Evolutionary conservation across 1,140 invertebrate genomes (phyloP).

Genomic region (Brachionus paranguensis): DNA sequence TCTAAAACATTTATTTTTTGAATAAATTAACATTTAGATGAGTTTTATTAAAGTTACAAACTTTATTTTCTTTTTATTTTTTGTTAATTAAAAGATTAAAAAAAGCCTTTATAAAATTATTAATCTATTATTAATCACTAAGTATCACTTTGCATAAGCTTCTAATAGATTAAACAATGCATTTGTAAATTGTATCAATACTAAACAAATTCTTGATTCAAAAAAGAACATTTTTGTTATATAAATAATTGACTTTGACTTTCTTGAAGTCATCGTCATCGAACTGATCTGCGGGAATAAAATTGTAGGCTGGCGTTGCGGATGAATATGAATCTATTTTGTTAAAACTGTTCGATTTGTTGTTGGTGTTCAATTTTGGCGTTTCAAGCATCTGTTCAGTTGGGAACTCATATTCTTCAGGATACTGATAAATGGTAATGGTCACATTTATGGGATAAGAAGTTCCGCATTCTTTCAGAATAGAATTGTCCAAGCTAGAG

Average conservation of each 20-base stretch:
- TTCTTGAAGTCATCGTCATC: constrained; percentile 23
- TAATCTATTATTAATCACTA: neutral
- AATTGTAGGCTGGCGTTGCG: neutral
- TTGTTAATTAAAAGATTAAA: neutral
- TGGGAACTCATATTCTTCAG: neutral
- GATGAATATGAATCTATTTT: neutral
- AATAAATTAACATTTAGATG: neutral
- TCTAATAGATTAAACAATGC: neutral
- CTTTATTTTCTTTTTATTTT: neutral
- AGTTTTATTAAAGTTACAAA: neutral
- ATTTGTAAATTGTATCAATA: neutral
- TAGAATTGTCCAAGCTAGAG: neutral
- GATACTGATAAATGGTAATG: constrained; percentile 10
- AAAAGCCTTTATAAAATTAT: neutral
- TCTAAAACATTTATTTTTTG: too few relatives aligned
- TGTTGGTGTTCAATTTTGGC: neutral
- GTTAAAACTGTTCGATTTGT: neutral
- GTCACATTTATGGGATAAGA: neutral
- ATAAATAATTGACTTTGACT: constrained; percentile 12
- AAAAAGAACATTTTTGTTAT: neutral
- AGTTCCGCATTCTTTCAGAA: constrained; percentile 1
- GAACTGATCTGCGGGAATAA: neutral
- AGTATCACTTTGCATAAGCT: neutral
- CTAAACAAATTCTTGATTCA: neutral
- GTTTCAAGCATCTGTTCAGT: neutral